These are phyloP conservation scores for Eupeodes corollae DNA, from an alignment of 1,140 invertebrate species.

Conservation along the genomic window DNA sequence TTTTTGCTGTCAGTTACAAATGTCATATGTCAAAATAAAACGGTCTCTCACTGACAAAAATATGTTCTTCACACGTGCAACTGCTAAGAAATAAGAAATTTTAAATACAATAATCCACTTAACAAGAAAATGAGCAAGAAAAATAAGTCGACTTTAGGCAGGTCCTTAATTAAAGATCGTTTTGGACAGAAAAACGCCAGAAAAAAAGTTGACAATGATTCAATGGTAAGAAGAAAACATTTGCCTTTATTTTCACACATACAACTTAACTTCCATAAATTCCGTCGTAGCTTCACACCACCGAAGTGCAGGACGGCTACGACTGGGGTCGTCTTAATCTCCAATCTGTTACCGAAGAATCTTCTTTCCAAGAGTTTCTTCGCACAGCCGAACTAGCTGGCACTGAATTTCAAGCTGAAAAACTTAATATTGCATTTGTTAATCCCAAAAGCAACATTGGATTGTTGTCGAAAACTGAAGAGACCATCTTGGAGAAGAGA, in stretches of 20 bases:
- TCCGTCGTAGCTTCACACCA: slow-evolving; percentile 62
- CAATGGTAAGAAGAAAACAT: slow-evolving; percentile 41
- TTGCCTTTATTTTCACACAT: slow-evolving; percentile 1
- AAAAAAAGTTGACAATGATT: slow-evolving; percentile 50
- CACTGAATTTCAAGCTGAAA: slow-evolving; percentile 85
- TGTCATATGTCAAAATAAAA: too few relatives aligned
- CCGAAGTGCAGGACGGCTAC: slow-evolving; percentile 78
- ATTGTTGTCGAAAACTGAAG: slow-evolving; percentile 53
- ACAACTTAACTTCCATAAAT: neutral
- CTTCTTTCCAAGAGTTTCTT: slow-evolving; percentile 89
- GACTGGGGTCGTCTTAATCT: slow-evolving; percentile 83
- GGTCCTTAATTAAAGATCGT: slow-evolving; percentile 63
- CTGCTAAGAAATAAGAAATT: too few relatives aligned
- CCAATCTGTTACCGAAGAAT: slow-evolving; percentile 91
- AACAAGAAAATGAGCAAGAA: slow-evolving; percentile 21
- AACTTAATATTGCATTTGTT: slow-evolving; percentile 58
- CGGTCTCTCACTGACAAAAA: too few relatives aligned
- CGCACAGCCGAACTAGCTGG: slow-evolving; percentile 87
- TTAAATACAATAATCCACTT: too few relatives aligned
- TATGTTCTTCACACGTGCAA: too few relatives aligned
- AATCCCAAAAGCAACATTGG: slow-evolving; percentile 47
- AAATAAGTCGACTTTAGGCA: slow-evolving; percentile 44
- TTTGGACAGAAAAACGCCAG: slow-evolving; percentile 45
- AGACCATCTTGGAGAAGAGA: slow-evolving; percentile 43
- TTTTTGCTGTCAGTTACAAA: too few relatives aligned